These are phyloP conservation scores for Spizella passerina DNA, from an alignment of 2,797 vertebrate genomes.

Conservation along the genomic window DNA sequence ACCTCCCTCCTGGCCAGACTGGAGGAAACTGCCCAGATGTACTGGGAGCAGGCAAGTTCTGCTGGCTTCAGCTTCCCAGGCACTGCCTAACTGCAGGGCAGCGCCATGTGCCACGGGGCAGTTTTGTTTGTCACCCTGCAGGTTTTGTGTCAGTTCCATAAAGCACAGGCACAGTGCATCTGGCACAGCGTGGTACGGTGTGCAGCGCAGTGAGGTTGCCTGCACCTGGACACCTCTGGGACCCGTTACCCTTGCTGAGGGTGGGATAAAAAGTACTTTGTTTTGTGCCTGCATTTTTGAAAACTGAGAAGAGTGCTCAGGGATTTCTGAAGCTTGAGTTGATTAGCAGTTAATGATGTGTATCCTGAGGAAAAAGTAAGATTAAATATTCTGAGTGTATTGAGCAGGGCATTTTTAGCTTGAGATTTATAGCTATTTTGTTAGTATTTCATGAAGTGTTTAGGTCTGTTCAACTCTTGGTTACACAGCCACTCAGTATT, in stretches of 20 bases:
- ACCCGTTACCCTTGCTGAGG: conserved; percentile 55
- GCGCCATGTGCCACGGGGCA: neutral
- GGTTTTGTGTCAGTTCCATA: conserved; percentile 32
- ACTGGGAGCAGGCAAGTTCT: neutral
- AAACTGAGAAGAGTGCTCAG: conserved; percentile 67
- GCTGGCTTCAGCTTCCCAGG: neutral
- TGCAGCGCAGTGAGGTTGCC: conserved; percentile 10
- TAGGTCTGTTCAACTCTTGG: conserved; percentile 37
- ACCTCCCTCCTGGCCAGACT: neutral
- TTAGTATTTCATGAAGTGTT: conserved; percentile 61
- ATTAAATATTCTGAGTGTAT: conserved; percentile 39
- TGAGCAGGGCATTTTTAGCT: conserved; percentile 37
- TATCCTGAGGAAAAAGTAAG: conserved; percentile 55
- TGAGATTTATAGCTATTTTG: conserved; percentile 64
- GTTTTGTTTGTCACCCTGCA: conserved; percentile 25
- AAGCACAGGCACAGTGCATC: conserved; percentile 10
- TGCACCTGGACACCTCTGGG: conserved; percentile 70
- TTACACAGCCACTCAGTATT: conserved; percentile 40
- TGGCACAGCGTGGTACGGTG: neutral
- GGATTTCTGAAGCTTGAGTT: conserved; percentile 75
- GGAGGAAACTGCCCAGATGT: neutral
- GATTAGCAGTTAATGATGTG: conserved; percentile 79
- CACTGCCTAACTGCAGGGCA: neutral
- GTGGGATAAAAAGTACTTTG: conserved; percentile 64
- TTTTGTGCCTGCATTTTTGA: conserved; percentile 73